phyloP scores from a whole-genome alignment of 2,113 vertebrate genomes.

The Proteles cristata region DNA sequence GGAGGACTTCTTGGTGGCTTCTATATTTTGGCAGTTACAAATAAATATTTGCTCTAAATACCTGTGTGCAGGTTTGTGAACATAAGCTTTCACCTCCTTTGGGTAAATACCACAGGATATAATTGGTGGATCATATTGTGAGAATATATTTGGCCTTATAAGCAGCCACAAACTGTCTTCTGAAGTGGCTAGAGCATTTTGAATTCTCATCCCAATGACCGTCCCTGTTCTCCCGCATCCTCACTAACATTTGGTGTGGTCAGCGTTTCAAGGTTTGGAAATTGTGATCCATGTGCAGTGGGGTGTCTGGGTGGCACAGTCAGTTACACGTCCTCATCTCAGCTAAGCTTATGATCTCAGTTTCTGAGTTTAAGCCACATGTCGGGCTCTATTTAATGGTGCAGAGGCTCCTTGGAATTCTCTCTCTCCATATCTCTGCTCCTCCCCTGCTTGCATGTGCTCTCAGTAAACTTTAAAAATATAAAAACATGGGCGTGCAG shows the following conservation, averaged over 20 bases:
- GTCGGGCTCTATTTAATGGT: too few relatives aligned
- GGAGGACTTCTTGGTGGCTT: background rate
- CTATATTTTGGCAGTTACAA: background rate
- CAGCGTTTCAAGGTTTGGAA: background rate
- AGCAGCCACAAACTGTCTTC: background rate
- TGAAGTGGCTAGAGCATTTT: background rate
- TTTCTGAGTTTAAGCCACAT: too few relatives aligned
- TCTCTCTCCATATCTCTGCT: too few relatives aligned
- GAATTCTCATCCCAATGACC: too few relatives aligned
- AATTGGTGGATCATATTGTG: background rate
- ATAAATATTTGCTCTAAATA: background rate
- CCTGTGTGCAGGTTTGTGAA: background rate
- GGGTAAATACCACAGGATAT: background rate
- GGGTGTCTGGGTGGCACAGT: background rate
- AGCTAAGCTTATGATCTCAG: too few relatives aligned
- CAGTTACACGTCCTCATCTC: too few relatives aligned
- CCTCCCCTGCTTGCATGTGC: too few relatives aligned
- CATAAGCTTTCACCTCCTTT: background rate
- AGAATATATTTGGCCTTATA: background rate
- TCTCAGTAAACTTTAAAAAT: too few relatives aligned
- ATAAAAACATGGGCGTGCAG: background rate
- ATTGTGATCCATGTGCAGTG: background rate
- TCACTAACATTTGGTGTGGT: too few relatives aligned
- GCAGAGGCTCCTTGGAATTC: too few relatives aligned
- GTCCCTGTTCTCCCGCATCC: rapidly evolving